Evolutionary conservation across 1,140 invertebrate species (phyloP).

Genomic region (Lamellibrachia luymesi): DNA sequence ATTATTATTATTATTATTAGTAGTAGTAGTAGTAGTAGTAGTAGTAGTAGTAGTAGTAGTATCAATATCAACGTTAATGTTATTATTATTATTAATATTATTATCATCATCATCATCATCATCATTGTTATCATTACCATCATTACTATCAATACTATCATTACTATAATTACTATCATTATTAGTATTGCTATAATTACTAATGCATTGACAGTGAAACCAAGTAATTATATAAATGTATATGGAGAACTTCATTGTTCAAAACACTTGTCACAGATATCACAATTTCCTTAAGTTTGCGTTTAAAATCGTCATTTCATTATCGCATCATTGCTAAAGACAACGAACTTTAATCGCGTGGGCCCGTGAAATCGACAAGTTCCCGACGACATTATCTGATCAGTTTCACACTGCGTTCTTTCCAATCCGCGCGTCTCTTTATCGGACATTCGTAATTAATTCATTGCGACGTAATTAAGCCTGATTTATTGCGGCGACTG

Average conservation of each 20-base stretch:
- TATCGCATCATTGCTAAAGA: background rate
- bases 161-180: no score
- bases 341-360: background rate
- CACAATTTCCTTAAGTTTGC: background rate
- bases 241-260: background rate
- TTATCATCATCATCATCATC: no score
- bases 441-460: background rate
- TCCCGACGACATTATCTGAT: background rate
- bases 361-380: background rate
- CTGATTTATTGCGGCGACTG: background rate
- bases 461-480: background rate
- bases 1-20: no score
- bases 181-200: no score
- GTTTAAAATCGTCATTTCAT: background rate
- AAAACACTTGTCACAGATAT: no score
- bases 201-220: background rate
- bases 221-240: background rate
- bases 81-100: no score
- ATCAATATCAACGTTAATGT: no score
- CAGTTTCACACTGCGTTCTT: background rate
- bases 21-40: no score
- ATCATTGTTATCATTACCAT: no score
- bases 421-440: background rate
- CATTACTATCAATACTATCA: no score
- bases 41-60: no score